Percentiles rank a stretch among this genome's conserved stretches.
These are phyloP conservation scores for Metellina segmentata DNA, from an alignment of 2,888 invertebrate genomes.

Conservation along the genomic window DNA sequence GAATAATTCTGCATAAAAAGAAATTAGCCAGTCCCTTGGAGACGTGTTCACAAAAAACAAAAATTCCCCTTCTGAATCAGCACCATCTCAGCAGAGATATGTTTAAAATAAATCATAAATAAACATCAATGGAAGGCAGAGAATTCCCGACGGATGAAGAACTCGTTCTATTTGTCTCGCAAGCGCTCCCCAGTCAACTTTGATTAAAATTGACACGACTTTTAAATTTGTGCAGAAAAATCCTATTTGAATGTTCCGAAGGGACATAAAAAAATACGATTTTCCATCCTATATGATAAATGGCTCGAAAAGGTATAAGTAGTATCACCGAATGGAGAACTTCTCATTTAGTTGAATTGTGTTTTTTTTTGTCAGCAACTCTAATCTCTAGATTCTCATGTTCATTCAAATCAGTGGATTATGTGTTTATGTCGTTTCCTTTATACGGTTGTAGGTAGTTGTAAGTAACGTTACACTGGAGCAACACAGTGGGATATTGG, in stretches of 20 bases:
- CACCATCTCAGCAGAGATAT: background rate
- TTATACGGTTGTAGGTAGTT: too few relatives aligned
- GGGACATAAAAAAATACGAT: background rate
- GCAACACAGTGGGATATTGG: too few relatives aligned
- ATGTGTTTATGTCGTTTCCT: too few relatives aligned
- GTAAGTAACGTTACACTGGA: too few relatives aligned
- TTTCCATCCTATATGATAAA: too few relatives aligned
- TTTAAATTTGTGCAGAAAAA: background rate
- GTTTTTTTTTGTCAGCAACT: too few relatives aligned
- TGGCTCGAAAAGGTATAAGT: too few relatives aligned
- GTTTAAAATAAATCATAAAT: background rate
- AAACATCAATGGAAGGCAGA: background rate
- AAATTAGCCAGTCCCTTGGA: background rate
- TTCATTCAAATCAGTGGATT: too few relatives aligned
- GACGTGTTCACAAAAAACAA: background rate
- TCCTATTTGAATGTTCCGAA: background rate
- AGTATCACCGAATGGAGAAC: too few relatives aligned
- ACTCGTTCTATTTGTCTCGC: background rate
- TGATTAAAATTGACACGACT: background rate
- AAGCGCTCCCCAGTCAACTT: background rate
- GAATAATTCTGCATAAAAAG: background rate
- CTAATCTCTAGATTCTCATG: too few relatives aligned
- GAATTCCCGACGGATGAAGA: background rate
- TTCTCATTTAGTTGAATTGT: too few relatives aligned
- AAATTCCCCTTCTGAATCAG: background rate